Conservation (phyloP, 2,888 invertebrate genomes). For the Hetaerina titia region DNA sequence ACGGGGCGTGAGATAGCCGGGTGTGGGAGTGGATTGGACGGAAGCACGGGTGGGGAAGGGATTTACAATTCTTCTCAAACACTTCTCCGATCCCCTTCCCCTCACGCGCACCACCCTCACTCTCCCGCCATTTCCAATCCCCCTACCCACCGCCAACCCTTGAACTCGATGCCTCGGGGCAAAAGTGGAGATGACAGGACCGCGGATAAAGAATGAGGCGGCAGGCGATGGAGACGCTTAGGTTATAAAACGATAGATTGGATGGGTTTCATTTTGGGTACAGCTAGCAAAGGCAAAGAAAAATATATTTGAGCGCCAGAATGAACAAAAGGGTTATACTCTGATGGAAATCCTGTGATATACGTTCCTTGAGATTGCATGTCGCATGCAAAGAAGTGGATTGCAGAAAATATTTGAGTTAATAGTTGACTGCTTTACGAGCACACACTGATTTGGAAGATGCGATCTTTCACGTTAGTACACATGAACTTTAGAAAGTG, state of each 20-base stretch:
- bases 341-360: background rate
- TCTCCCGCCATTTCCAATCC: background rate
- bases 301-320: background rate
- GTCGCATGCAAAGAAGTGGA: background rate
- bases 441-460: background rate
- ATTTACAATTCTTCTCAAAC: constrained; percentile 54
- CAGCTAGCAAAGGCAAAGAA: background rate
- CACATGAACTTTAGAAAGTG: too few species aligned
- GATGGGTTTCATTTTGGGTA: constrained; percentile 40
- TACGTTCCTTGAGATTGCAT: background rate
- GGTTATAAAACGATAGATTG: constrained; percentile 39
- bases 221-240: constrained; percentile 49
- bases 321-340: background rate
- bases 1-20: constrained; percentile 37
- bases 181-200: constrained; percentile 52
- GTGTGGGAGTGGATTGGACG: constrained; percentile 5
- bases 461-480: background rate
- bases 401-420: background rate
- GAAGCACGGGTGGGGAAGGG: background rate
- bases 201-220: constrained; percentile 55
- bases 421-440: background rate
- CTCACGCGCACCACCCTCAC: background rate
- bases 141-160: background rate
- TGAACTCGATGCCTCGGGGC: background rate
- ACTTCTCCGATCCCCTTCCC: background rate